Evolutionary conservation across 2,113 vertebrate genomes (phyloP), one percentile per base, ranked within the genome.

Genomic region (Psophia crepitans): DNA sequence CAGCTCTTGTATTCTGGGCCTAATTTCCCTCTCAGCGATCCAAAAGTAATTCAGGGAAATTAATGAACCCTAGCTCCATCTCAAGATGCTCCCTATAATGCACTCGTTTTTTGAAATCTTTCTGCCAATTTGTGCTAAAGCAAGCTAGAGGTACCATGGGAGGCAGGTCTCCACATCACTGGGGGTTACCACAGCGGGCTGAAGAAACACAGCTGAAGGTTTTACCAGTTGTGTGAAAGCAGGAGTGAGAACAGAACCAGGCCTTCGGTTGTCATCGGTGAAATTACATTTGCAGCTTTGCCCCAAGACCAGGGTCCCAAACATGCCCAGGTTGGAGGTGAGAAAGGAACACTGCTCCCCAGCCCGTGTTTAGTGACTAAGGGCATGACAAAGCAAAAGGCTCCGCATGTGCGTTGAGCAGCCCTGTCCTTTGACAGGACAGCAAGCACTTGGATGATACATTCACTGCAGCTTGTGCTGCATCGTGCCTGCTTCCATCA

Each of bases 401-500:
- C 69, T 64, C 51, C 2, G 12, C 0, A 0, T 22, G 56, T 21
- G 73, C 65, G 23, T 1, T 6, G 39, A 81, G 84, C 80, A 75
- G 54, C 74, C 61, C 79, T 43, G 32, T 93, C 79, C 92, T 88
- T 6, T 7, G 65, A 81, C 37, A 90, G 43, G 70, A 84, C 85
- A 79, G 64, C 3, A 10, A 82, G 71, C 0, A 2, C 86, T 39
- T 23, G 61, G 89, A 83, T 74, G 90, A 86, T 48, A 46, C 77
- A 70, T 83, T 81, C 49, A 26, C 71, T 51, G 77, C 87, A 82
- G 87, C 90, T 57, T 71, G 69, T 7, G 21, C 93, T 87, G 95
- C 90, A 65, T 56, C 8, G 5, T 56, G 90, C 73, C 89, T 89
- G 90, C 80, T 89, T 87, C 83, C 37, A 95, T 51, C 91, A 97